Base-by-base conservation (phyloP, 2,888 invertebrate genomes). In the Thera obeliscata region DNA sequence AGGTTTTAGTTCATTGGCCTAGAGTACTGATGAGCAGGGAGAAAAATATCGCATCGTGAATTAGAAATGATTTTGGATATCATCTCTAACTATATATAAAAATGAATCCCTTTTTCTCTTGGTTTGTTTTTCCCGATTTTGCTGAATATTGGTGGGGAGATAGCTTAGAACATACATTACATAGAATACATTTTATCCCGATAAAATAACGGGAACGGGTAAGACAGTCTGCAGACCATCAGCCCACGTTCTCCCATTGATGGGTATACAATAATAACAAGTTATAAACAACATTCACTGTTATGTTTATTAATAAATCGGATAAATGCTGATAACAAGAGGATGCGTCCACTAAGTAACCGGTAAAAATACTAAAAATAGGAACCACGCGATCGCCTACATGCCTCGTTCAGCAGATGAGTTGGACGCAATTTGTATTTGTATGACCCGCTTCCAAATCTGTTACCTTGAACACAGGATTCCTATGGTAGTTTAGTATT, bases 301-400 rank as follows among this genome's bases (percentile, higher is more conserved):
- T 56, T 52, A 55, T 33, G 41, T 57, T 58, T 64, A 61, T 61
- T 56, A 33, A 66, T 66, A 63, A 66, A 69, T 69, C 41, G 35
- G 56, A 43, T 61, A 66, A 64, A 61, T 57, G 59, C 46, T 58
- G 52, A 63, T 71, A 71, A 63, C 57, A 43, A 60, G 63, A 70
- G 71, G 70, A 73, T 71, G 65, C 62, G 58, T 58, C 69, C 57
- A 61, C 60, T 64, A 71, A 67, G 70, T 64, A 72, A 69, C 59
- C 64, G 72, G 62, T 69, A 64, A 71, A 73, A 70, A 66, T 67
- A 68, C 73, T 75, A 72, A 73, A 75, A 73, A 72, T 75, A 75
- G 73, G 67, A 64, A 49, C 61, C 67, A 57, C 61, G 66, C 66
- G 63, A 60, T 66, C 67, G 66, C 71, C 70, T 70, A 71, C 71